Evolutionary conservation across 2,113 vertebrate species (phyloP).

Genomic region (Myocastor coypus): DNA sequence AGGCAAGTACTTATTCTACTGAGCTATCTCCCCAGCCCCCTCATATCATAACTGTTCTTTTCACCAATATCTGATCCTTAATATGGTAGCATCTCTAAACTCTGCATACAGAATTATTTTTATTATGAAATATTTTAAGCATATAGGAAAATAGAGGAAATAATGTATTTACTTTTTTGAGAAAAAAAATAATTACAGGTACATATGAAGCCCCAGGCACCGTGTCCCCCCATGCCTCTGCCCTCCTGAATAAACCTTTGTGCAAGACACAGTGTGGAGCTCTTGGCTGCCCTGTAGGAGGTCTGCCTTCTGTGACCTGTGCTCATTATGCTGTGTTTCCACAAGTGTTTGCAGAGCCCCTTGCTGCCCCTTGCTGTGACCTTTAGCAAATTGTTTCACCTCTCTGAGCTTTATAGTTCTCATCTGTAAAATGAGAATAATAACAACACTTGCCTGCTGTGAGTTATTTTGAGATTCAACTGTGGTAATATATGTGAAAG

Average conservation of each 20-base stretch:
- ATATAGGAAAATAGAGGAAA: conserved; percentile 36
- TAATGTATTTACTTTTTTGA: conserved; percentile 10
- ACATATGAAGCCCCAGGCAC: neutral
- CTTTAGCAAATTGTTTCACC: conserved; percentile 51
- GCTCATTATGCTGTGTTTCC: conserved; percentile 51
- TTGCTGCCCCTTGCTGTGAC: conserved; percentile 39
- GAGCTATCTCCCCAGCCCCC: too few relatives aligned
- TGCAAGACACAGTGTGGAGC: neutral
- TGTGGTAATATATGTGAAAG: conserved; percentile 16
- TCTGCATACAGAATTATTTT: conserved; percentile 36
- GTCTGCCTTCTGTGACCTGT: conserved; percentile 4
- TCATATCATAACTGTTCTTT: neutral
- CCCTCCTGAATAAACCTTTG: conserved; percentile 25
- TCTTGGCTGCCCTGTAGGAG: neutral
- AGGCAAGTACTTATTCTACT: too few relatives aligned
- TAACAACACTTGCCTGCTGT: conserved; percentile 13
- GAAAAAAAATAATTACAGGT: conserved; percentile 28
- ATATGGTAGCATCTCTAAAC: neutral
- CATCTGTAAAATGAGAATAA: conserved; percentile 57
- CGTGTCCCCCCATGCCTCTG: neutral
- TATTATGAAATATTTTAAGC: conserved; percentile 29
- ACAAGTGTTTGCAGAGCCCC: conserved; percentile 10
- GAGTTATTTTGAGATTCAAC: conserved; percentile 63
- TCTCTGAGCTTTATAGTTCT: conserved; percentile 59
- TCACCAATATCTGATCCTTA: neutral